Evolutionary conservation across 2,113 vertebrate genomes (phyloP).

Genomic region (Puma concolor): DNA sequence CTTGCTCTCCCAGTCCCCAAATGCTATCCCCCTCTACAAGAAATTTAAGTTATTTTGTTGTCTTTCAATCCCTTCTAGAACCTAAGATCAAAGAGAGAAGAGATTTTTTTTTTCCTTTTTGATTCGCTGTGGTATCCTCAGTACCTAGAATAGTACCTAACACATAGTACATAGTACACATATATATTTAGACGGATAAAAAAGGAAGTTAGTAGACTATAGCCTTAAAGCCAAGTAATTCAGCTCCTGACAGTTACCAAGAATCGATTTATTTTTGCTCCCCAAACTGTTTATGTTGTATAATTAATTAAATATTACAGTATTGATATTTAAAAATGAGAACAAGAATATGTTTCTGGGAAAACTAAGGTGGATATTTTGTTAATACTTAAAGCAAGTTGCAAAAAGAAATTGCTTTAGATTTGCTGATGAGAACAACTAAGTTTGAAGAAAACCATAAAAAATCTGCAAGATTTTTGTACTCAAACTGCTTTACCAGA

Average conservation of each 20-base stretch:
- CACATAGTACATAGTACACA: background rate
- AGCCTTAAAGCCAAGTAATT: background rate
- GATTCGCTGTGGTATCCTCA: background rate
- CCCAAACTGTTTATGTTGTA: background rate
- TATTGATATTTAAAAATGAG: constrained; percentile 7
- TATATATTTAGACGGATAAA: background rate
- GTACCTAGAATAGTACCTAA: background rate
- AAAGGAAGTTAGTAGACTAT: background rate
- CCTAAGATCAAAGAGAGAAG: background rate
- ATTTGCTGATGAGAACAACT: background rate
- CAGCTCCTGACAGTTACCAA: background rate
- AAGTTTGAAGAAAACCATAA: background rate
- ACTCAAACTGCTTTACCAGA: constrained; percentile 1
- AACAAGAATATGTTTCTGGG: background rate
- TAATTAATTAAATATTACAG: background rate
- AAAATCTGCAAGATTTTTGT: constrained; percentile 21
- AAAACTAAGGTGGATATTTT: background rate
- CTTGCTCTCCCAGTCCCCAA: background rate
- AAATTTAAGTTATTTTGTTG: background rate
- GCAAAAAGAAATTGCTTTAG: background rate
- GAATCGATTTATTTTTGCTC: background rate
- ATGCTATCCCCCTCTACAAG: background rate
- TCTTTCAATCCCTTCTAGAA: background rate
- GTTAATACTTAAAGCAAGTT: constrained; percentile 32
- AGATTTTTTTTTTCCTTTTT: background rate